phyloP scores from a whole-genome alignment of 2,113 vertebrate species.

The Calyptomena viridis region DNA sequence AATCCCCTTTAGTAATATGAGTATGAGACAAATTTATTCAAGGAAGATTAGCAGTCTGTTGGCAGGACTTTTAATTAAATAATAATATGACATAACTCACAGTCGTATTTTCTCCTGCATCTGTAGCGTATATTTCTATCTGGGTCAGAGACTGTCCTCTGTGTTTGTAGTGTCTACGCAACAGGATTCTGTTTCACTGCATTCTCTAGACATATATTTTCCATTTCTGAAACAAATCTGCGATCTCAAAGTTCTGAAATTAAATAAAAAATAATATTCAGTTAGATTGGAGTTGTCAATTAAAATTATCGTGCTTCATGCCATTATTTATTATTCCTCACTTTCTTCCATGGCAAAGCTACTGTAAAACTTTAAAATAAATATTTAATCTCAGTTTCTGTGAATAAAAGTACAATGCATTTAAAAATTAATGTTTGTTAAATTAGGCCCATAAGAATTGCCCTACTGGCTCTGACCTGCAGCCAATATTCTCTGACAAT shows the following conservation, averaged over 20 bases:
- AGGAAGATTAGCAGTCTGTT: background rate
- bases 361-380: background rate
- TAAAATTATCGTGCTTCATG: background rate
- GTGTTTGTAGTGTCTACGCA: background rate
- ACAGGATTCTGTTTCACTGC: accelerated
- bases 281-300: background rate
- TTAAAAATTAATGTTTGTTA: background rate
- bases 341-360: background rate
- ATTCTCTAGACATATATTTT: background rate
- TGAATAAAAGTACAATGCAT: background rate
- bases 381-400: background rate
- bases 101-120: background rate
- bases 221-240: background rate
- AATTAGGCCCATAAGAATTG: background rate
- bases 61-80: conserved; percentile 16
- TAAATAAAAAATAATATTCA: background rate
- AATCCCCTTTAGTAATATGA: background rate
- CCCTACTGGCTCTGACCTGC: background rate
- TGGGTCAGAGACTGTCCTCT: background rate
- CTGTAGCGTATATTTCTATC: background rate
- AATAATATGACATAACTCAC: background rate
- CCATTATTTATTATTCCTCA: background rate
- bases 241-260: background rate
- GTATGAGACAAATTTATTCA: background rate
- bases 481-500: background rate